Evolutionary conservation across 2,113 vertebrate genomes (phyloP), one percentile per base, ranked within the genome.

Genomic region (Syngnathus typhle): DNA sequence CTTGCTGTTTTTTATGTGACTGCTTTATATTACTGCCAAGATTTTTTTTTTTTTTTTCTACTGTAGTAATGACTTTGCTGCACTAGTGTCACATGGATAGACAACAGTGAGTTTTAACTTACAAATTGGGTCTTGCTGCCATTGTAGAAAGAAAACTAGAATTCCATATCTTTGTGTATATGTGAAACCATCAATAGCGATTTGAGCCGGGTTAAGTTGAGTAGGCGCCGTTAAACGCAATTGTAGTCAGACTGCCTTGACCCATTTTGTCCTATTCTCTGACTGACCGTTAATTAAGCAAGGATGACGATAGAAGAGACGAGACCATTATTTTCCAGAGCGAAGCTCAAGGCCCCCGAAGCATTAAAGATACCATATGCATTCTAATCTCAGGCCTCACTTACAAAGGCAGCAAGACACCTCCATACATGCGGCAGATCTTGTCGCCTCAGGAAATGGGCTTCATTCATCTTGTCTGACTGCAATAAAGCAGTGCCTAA

Each of bases 401-500:
- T 81, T 61, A 75, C 65, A 68, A 52, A 63, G 65, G 68, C 23
- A 71, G 39, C 80, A 75, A 79, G 67, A 73, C 67, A 79, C 73
- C 55, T 69, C 41, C 47, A 69, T 77, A 72, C 67, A 76, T 66
- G 75, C 16, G 43, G 79, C 75, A 85, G 84, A 87, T 83, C 80
- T 80, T 77, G 85, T 84, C 84, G 78, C 82, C 82, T 65, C 73
- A 85, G 86, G 89, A 87, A 89, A 89, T 88, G 82, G 88, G 80
- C 76, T 83, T 83, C 89, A 90, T 89, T 88, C 87, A 86, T 90
- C 87, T 88, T 87, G 85, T 85, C 84, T 88, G 83, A 87, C 87
- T 86, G 89, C 87, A 88, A 89, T 89, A 88, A 89, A 89, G 87
- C 83, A 81, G 72, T 78, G 85, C 80, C 87, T 86, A 84, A 80